Evolutionary conservation across 2,797 vertebrate species (phyloP), one percentile per base, ranked within the genome.

Genomic region (Stomatorhinus walkeri): DNA sequence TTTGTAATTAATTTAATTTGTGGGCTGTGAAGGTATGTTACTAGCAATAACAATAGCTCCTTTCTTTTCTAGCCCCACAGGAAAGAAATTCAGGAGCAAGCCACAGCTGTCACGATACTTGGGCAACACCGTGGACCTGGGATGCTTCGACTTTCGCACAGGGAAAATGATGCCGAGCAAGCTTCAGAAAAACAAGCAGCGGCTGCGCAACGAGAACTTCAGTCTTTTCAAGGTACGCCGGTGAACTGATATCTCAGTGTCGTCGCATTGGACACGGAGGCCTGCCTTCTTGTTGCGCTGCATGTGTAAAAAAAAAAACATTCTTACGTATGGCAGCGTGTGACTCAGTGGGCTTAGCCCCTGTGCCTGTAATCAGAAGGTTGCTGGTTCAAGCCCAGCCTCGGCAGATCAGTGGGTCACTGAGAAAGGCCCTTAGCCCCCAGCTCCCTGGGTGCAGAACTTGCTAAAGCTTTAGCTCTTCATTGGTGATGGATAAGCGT

Each of bases 131-230:
- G 95, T 98, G 91, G 98, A 98, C 91, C 94, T 99, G 94, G 97
- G 95, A 95, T 97, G 97, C 93, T 99, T 99, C 91, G 98, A 99
- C 95, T 99, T 98, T 94, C 95, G 98, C 90, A 98, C 97, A 14
- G 98, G 98, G 90, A 98, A 98, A 95, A 97, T 98, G 96, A 97
- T 98, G 96, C 96, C 97, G 14, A 97, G 97, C 92, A 98, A 99
- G 92, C 92, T 98, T 92, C 97, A 97, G 95, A 99, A 98, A 95
- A 98, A 95, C 95, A 98, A 98, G 91, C 97, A 98, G 93, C 96
- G 96, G 91, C 93, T 98, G 22, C 95, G 97, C 90, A 97, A 97
- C 22, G 98, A 99, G 91, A 93, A 94, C 54, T 95, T 97, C 89
- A 96, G 93, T 92, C 95, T 96, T 92, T 94, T 95, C 89, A 96